These are phyloP conservation scores for Corbicula japonica DNA, from an alignment of 2,888 invertebrate species.

Conservation along the genomic window DNA sequence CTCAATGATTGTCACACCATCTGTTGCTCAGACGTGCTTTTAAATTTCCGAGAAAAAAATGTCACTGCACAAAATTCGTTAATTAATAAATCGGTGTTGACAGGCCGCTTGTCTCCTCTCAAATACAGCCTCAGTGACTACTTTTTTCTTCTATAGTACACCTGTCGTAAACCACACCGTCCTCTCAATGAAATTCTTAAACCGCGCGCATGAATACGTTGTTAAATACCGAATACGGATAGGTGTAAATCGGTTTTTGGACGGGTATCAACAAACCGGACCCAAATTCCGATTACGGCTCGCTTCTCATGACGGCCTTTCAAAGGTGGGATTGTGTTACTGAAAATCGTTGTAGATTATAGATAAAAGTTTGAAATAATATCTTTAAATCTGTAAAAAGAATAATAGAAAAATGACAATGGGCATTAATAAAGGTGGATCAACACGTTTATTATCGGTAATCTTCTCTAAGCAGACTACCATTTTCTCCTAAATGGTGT, in stretches of 20 bases:
- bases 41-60: no score
- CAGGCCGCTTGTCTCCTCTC: constrained; percentile 32
- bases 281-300: constrained; percentile 34
- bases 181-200: constrained; percentile 56
- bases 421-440: constrained; percentile 32
- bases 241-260: constrained; percentile 43
- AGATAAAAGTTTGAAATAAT: constrained; percentile 23
- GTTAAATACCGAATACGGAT: constrained; percentile 24
- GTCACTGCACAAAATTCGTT: no score
- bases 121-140: constrained; percentile 49
- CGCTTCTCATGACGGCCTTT: constrained; percentile 38
- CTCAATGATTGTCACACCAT: no score
- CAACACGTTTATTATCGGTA: constrained; percentile 17
- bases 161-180: constrained; percentile 32
- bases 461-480: constrained; percentile 1
- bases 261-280: constrained; percentile 12
- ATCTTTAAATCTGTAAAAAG: constrained; percentile 16
- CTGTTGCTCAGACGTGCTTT: no score
- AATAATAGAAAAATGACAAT: constrained; percentile 40
- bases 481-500: constrained; percentile 12
- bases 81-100: constrained; percentile 20
- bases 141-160: constrained; percentile 40
- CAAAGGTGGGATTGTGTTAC: constrained; percentile 26
- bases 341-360: constrained; percentile 6
- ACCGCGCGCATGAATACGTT: constrained; percentile 53